Conservation (phyloP, 2,888 invertebrate genomes). For the Drosophila neonasuta region DNA sequence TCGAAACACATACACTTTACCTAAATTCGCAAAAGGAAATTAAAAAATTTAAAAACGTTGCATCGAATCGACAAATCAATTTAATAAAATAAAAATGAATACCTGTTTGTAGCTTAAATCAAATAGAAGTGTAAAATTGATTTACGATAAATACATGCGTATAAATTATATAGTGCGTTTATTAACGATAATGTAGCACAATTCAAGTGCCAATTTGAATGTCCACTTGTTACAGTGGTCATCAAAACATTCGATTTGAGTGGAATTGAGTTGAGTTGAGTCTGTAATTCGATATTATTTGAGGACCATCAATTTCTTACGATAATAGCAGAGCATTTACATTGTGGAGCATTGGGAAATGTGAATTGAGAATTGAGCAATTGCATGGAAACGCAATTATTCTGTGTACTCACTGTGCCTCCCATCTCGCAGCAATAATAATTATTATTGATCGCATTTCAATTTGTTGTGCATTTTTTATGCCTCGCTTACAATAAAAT, state of each 20-base stretch:
- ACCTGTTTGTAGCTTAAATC: not conserved
- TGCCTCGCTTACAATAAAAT: slow-evolving; percentile 60
- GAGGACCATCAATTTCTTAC: slow-evolving; percentile 53
- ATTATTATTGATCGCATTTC: slow-evolving; percentile 79
- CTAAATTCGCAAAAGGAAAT: too few relatives aligned
- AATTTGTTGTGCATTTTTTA: slow-evolving; percentile 70
- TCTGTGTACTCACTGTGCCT: slow-evolving; percentile 71
- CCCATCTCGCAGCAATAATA: slow-evolving; percentile 63
- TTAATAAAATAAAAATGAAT: too few relatives aligned
- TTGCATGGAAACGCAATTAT: slow-evolving; percentile 78
- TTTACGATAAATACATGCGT: not conserved
- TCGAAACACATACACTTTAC: too few relatives aligned
- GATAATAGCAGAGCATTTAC: slow-evolving; percentile 62
- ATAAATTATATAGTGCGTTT: not conserved
- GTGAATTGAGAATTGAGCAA: slow-evolving; percentile 73
- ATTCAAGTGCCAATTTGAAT: slow-evolving; percentile 1
- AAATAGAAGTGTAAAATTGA: not conserved
- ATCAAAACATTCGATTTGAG: slow-evolving; percentile 22
- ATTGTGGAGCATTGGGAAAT: slow-evolving; percentile 62
- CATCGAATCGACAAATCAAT: too few relatives aligned
- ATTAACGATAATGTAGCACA: not conserved
- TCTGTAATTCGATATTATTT: slow-evolving; percentile 46
- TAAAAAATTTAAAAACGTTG: too few relatives aligned
- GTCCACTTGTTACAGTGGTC: slow-evolving; percentile 31
- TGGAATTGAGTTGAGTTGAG: slow-evolving; percentile 13